Evolutionary conservation across 1,140 invertebrate species (phyloP).

Genomic region (Ptiloglossa arizonensis): DNA sequence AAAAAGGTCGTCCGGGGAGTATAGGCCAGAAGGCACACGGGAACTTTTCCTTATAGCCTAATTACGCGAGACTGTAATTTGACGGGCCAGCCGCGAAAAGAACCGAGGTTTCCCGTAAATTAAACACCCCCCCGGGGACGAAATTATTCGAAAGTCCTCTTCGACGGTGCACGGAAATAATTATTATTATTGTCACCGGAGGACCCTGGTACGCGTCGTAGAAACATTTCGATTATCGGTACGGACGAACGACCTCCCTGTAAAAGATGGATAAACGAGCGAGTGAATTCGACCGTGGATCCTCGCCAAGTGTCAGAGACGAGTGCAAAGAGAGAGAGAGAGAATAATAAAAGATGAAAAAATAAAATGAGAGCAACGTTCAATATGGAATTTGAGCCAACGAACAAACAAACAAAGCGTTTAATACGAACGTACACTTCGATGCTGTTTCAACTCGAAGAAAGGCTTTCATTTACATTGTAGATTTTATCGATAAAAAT

Average conservation of each 20-base stretch:
- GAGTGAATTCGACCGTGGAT: too few species aligned
- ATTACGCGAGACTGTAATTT: conserved; percentile 63
- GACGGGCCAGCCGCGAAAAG: conserved; percentile 22
- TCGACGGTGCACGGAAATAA: background rate
- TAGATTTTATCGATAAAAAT: background rate
- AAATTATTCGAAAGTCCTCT: conserved; percentile 19
- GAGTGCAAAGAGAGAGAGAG: too few species aligned
- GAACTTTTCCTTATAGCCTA: conserved; percentile 49
- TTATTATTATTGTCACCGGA: background rate
- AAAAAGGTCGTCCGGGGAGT: background rate
- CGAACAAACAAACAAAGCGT: background rate
- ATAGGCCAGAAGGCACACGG: background rate
- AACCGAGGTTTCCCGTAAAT: conserved; percentile 27
- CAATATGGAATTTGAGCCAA: too few species aligned
- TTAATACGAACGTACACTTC: conserved; percentile 4
- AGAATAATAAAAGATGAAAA: too few species aligned
- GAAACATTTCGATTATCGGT: too few species aligned
- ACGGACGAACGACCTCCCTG: too few species aligned
- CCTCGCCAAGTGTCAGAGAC: too few species aligned
- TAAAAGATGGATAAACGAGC: too few species aligned
- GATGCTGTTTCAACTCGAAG: background rate
- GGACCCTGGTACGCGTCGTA: too few species aligned
- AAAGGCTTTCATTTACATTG: background rate
- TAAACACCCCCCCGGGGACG: background rate
- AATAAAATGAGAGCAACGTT: too few species aligned